These are phyloP conservation scores for Hymenochirus boettgeri DNA, from an alignment of 2,113 vertebrate genomes.

Conservation along the genomic window DNA sequence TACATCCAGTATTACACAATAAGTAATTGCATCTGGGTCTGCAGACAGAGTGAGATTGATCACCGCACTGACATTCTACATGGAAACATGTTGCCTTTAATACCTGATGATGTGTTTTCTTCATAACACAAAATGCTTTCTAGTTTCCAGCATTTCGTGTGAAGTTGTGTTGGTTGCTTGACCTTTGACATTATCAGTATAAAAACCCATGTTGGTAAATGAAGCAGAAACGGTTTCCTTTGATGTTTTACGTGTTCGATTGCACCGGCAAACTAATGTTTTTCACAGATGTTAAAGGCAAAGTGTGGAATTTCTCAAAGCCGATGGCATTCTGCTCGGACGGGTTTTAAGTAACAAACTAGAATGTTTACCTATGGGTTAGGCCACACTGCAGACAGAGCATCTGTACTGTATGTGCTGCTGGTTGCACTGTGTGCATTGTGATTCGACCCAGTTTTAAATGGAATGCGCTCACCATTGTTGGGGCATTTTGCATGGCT, in stretches of 20 bases:
- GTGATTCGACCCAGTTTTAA: too few species aligned
- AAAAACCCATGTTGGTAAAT: background rate
- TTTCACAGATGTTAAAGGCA: background rate
- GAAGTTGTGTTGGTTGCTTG: background rate
- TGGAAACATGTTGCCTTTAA: background rate
- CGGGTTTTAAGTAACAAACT: too few species aligned
- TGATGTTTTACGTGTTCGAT: conserved; percentile 1
- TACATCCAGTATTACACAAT: conserved; percentile 26
- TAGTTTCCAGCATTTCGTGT: background rate
- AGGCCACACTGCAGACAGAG: too few species aligned
- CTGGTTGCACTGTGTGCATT: too few species aligned
- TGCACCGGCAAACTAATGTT: background rate
- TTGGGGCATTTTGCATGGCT: too few species aligned
- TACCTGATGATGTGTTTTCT: background rate
- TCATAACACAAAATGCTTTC: background rate
- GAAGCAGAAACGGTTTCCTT: background rate
- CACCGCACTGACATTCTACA: background rate
- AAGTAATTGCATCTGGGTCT: conserved; percentile 5
- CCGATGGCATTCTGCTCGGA: too few species aligned
- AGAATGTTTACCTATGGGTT: too few species aligned
- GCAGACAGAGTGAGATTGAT: conserved; percentile 4
- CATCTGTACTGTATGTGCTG: too few species aligned
- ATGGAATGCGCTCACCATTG: too few species aligned
- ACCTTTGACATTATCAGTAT: background rate
- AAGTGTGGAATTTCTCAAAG: background rate